Conservation (phyloP, 35 echinoderm and acorn worm genomes). For the Patiria miniata region DNA sequence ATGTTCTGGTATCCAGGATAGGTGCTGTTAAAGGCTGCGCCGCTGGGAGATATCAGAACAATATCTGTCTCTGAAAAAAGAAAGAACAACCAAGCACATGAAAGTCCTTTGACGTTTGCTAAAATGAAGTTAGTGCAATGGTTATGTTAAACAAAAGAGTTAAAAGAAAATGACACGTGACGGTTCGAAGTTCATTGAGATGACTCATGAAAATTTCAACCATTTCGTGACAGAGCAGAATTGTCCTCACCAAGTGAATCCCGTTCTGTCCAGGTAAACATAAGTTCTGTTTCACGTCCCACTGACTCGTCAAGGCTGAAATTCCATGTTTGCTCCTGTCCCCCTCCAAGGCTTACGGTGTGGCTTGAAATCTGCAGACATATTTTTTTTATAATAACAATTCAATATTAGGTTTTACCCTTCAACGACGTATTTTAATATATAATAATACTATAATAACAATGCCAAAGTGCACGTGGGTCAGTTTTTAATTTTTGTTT, state of each 20-base stretch:
- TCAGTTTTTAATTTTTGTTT: no score
- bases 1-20: neutral
- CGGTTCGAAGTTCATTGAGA: no score
- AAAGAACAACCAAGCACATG: slow-evolving; percentile 1
- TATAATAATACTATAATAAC: no score
- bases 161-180: no score
- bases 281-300: slow-evolving; percentile 16
- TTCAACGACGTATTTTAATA: no score
- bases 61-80: slow-evolving; percentile 9
- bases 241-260: neutral
- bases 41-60: neutral
- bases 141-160: no score
- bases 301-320: slow-evolving; percentile 13
- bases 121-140: no score
- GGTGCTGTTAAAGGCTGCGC: neutral
- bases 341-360: neutral
- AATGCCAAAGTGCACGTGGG: no score
- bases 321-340: neutral
- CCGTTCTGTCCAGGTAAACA: neutral
- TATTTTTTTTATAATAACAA: no score
- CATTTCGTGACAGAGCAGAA: neutral
- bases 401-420: no score
- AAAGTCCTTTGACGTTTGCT: no score
- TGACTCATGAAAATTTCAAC: no score
- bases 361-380: neutral